Base-by-base conservation (phyloP, 2,797 vertebrate species). In the Lutjanus argentimaculatus region DNA sequence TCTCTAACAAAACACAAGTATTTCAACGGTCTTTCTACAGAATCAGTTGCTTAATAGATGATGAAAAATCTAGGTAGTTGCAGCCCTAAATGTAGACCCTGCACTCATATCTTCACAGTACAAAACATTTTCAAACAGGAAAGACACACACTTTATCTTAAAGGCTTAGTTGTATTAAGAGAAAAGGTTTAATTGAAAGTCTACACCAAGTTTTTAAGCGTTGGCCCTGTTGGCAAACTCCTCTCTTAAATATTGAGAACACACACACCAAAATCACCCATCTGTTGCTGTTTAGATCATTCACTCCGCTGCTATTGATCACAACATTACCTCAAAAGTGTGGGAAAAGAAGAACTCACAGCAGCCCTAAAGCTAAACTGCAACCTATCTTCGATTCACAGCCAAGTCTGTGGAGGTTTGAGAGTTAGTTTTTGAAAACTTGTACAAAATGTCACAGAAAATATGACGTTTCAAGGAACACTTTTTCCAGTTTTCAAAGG, bases 251-350 rank as follows among this genome's bases (percentile, higher is more conserved):
- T 77, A 68, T 71, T 21, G 61, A 80, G 68, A 87, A 79, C 77
- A 75, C 77, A 69, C 40, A 72, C 74, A 56, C 57, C 53, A 40
- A 61, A 79, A 77, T 52, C 65, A 61, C 53, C 82, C 85, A 91
- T 85, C 82, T 92, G 88, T 89, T 89, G 80, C 87, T 80, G 76
- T 83, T 30, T 79, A 80, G 84, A 90, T 89, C 85, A 53, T 79
- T 87, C 79, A 64, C 65, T 85, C 79, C 14, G 43, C 64, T 66
- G 73, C 81, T 84, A 77, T 84, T 86, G 84, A 90, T 88, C 25
- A 7, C 51, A 30, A 64, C 68, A 45, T 75, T 81, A 67, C 79
- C 80, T 78, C 55, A 40, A 76, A 86, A 71, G 63, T 71, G 68
- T 70, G 36, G 40, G 75, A 68, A 64, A 62, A 67, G 76, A 65